phyloP scores from a whole-genome alignment of 2,797 vertebrate species.

The Neosilurus mollespiculum region DNA sequence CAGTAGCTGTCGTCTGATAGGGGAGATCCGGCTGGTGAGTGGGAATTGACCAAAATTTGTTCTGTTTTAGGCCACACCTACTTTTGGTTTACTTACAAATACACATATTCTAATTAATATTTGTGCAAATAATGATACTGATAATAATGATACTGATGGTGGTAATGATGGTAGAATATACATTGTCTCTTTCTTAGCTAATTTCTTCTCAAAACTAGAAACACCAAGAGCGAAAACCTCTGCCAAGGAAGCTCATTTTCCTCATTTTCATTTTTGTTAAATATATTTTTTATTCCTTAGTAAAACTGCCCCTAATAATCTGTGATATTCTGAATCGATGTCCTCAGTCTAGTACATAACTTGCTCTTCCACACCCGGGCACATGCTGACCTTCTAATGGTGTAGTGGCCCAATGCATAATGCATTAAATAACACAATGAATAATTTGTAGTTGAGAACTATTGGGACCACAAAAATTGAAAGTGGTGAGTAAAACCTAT shows the following conservation, averaged over 20 bases:
- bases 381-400: conserved; percentile 16
- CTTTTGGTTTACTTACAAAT: neutral
- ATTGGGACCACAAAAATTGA: conserved; percentile 27
- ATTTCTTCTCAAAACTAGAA: conserved; percentile 9
- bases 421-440: conserved; percentile 66
- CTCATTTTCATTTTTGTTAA: too few species aligned
- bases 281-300: too few species aligned
- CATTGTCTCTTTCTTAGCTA: conserved; percentile 15
- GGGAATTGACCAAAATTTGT: neutral
- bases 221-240: neutral
- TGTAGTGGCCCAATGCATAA: conserved; percentile 62
- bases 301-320: neutral
- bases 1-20: neutral
- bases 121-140: neutral
- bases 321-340: neutral
- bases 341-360: neutral
- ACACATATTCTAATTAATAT: neutral
- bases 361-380: neutral
- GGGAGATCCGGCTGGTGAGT: neutral
- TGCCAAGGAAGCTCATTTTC: too few species aligned
- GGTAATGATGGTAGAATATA: neutral
- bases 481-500: conserved; percentile 32
- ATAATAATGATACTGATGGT: neutral
- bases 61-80: neutral
- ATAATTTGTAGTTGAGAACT: conserved; percentile 64